Base-by-base conservation (phyloP, 2,888 invertebrate genomes). In the Aphelenchoides bicaudatus region DNA sequence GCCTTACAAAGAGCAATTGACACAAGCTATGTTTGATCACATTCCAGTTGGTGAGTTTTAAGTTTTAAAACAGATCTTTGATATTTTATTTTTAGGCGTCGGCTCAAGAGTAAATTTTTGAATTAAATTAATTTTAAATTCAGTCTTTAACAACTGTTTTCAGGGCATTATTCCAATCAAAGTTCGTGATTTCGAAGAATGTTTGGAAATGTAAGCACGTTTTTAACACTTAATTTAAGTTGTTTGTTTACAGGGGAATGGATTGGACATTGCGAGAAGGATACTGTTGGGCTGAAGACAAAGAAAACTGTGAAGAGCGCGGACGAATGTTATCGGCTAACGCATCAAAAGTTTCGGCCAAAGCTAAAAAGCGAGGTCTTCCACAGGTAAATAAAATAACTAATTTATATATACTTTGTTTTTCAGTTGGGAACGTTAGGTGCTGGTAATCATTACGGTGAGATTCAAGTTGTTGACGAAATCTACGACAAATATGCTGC, bases 281-380 rank as follows among this genome's bases (percentile, higher is more conserved):
- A 75, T 98, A 98, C 81, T 89, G 91, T 23, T 98, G 98, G 98
- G 94, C 96, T 0, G 98, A 98, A 82, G 98, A 98, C 79, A 98
- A 98, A 80, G 98, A 98, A 79, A 98, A 98, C 80, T 99, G 98
- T 83, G 98, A 99, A 81, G 98, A 98, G 80, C 94, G 96, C 83
- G 98, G 98, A 0, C 85, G 98, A 66, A 98, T 99, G 98, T 83
- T 99, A 50, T 92, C 91, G 82, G 96, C 96, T 21, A 96, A 98
- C 83, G 92, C 98, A 1, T 88, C 90, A 0, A 96, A 94, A 86
- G 96, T 96, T 23, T 82, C 79, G 0, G 58, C 67, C 27, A 58
- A 72, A 25, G 79, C 79, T 0, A 98, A 98, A 82, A 98, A 98
- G 81, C 85, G 98, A 65, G 98, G 98, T 4, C 83, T 98, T 48